Conservation (phyloP, 1,140 invertebrate genomes). For the Steinernema khuongi region DNA sequence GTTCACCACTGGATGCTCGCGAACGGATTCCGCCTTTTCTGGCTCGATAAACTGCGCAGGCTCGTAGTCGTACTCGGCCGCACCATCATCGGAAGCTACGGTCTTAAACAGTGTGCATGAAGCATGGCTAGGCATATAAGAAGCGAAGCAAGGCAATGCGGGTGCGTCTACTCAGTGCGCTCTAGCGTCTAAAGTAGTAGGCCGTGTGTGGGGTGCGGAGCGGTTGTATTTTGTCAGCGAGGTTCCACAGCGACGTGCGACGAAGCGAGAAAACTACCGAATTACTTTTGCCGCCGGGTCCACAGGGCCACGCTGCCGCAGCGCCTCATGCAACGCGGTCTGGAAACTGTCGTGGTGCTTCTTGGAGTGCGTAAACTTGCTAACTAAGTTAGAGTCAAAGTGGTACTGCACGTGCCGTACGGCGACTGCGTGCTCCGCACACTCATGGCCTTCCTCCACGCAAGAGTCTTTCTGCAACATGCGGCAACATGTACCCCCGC, state of each 20-base stretch:
- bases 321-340: background rate
- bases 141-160: too few species aligned
- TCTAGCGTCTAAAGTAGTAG: too few species aligned
- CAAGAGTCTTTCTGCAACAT: background rate
- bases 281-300: background rate
- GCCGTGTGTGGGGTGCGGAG: too few species aligned
- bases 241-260: background rate
- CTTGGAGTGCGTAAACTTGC: slow-evolving; percentile 10
- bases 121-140: too few species aligned
- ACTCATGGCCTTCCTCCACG: background rate
- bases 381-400: background rate
- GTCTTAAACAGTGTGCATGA: too few species aligned
- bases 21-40: background rate
- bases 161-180: too few species aligned
- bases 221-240: too few species aligned
- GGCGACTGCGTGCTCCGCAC: background rate
- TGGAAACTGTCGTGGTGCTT: slow-evolving; percentile 1
- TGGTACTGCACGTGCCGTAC: background rate
- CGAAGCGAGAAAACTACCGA: background rate
- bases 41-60: background rate
- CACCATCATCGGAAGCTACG: background rate
- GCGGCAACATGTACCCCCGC: background rate
- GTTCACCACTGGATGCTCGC: background rate
- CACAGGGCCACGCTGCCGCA: background rate
- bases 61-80: background rate